Evolutionary conservation across 2,113 vertebrate genomes (phyloP), one percentile per base, ranked within the genome.

Genomic region (Heterocephalus glaber): DNA sequence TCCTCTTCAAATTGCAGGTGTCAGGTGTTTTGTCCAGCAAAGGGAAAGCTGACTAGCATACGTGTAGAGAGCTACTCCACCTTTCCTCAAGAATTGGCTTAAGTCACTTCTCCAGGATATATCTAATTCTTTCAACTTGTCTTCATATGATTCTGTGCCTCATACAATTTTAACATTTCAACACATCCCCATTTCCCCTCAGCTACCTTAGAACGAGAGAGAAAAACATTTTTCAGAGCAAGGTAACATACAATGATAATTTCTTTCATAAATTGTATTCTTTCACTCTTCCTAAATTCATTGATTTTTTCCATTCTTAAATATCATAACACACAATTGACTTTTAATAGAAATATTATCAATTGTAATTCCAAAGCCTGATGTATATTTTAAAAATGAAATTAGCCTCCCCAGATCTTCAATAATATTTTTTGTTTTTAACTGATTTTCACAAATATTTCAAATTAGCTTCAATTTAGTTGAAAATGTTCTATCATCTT

Each of bases 391-490:
- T 87, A n/a, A 33, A 72, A 56, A 41, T 61, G 28, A 87, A 86
- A 20, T 35, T 70, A 63, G 20, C 61, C 26, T 91, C 17, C 0
- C 10, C 26, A 76, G 60, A n/a, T 13, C n/a, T 95, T 84, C 63
- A 80, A 24, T 70, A 65, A 41, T 35, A 63, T 49, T 82, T 65
- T 52, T 65, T 54, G 11, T 87, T 72, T 82, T 77, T 6, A 68
- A 81, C 7, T 66, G n/a, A 56, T 87, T 90, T 92, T 76, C 68
- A 85, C 8, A 66, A 44, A 84, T 74, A 94, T 87, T 88, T 92
- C 63, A 66, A 76, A 41, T 38, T 41, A 47, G 74, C 28, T 61
- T 95, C n/a, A 30, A 56, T 47, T 86, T 24, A 65, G 5, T 65
- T 77, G 77, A 47, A 44, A 63, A 72, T 24, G 22, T 38, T 60